phyloP scores from a whole-genome alignment of 1,140 invertebrate genomes.

The Ceratina japonica region DNA sequence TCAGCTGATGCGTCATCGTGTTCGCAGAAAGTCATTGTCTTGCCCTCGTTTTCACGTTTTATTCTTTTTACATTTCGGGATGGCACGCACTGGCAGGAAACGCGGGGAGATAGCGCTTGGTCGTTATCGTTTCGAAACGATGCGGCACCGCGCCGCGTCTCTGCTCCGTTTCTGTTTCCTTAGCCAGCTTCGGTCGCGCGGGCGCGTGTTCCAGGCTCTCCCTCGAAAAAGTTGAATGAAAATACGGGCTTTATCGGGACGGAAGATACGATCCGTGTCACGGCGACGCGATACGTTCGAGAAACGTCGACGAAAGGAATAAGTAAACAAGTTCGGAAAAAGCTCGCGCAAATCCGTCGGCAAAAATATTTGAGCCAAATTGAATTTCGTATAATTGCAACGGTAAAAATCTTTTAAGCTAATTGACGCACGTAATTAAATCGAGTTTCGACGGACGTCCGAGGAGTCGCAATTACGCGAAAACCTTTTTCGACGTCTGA shows the following conservation, averaged over 20 bases:
- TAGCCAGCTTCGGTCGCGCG: neutral
- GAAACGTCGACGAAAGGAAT: neutral
- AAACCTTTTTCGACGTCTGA: neutral
- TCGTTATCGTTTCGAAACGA: conserved; percentile 53
- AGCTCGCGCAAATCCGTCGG: too few relatives aligned
- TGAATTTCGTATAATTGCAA: too few relatives aligned
- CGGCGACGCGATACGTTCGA: neutral
- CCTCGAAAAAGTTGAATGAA: conserved; percentile 21
- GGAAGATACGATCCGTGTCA: neutral
- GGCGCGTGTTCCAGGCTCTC: neutral
- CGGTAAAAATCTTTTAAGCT: neutral
- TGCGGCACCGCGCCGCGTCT: neutral
- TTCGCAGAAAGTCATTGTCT: conserved; percentile 63
- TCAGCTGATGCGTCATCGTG: conserved; percentile 44
- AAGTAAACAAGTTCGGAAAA: neutral
- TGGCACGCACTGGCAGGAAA: conserved; percentile 61
- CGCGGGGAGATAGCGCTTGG: conserved; percentile 48
- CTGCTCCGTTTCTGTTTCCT: conserved; percentile 21
- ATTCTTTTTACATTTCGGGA: conserved; percentile 55
- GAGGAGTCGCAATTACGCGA: neutral
- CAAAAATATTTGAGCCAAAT: neutral
- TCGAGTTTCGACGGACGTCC: neutral
- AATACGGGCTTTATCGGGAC: neutral
- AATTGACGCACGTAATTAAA: neutral
- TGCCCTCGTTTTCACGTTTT: conserved; percentile 62